Evolutionary conservation across 2,797 vertebrate genomes (phyloP).

Genomic region (Macropodus opercularis): DNA sequence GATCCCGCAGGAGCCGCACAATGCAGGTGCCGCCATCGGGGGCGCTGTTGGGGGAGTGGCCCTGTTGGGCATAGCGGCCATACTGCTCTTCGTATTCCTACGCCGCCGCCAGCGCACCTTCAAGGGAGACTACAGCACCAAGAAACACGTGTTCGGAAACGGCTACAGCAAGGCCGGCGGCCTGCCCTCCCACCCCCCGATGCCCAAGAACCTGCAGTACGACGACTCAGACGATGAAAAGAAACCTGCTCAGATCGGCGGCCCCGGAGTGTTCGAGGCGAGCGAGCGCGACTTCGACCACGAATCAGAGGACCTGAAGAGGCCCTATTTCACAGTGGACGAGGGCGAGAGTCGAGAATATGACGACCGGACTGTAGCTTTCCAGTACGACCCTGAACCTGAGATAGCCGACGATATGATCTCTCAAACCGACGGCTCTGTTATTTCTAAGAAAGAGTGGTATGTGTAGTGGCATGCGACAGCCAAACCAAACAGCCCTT

Average conservation of each 20-base stretch:
- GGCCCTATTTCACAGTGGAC: constrained; percentile 98
- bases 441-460: constrained; percentile 99
- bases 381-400: constrained; percentile 94
- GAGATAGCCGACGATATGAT: constrained; percentile 98
- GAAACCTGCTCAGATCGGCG: constrained; percentile 88
- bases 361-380: constrained; percentile 94
- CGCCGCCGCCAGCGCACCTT: constrained; percentile 96
- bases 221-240: constrained; percentile 98
- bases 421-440: constrained; percentile 97
- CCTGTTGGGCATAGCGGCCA: constrained; percentile 86
- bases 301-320: constrained; percentile 91
- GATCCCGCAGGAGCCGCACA: constrained; percentile 77
- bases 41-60: constrained; percentile 89
- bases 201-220: constrained; percentile 96
- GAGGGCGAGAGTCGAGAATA: constrained; percentile 91
- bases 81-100: constrained; percentile 90
- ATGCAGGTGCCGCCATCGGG: constrained; percentile 87
- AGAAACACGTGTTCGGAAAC: constrained; percentile 97
- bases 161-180: constrained; percentile 95
- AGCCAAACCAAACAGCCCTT: constrained; percentile 61
- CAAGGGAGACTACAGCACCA: constrained; percentile 99
- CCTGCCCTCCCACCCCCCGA: constrained; percentile 87
- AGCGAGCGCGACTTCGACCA: constrained; percentile 87
- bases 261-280: constrained; percentile 86
- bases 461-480: constrained; percentile 89